These are phyloP conservation scores for Eonycteris spelaea DNA, from an alignment of 2,113 vertebrate genomes.

Conservation along the genomic window DNA sequence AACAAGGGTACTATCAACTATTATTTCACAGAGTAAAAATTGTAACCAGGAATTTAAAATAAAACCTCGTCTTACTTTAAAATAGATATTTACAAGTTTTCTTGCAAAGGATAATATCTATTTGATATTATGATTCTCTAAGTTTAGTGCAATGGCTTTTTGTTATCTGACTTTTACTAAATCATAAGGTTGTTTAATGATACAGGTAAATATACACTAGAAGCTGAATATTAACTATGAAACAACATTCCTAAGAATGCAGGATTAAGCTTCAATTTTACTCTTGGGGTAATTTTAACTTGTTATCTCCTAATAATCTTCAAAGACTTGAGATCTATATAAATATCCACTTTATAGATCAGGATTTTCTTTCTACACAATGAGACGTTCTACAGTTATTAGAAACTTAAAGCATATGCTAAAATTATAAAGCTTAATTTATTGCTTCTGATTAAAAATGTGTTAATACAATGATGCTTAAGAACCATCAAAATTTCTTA, in stretches of 20 bases:
- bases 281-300: slow-evolving; percentile 48
- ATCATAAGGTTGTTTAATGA: slow-evolving; percentile 16
- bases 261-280: slow-evolving; percentile 4
- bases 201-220: slow-evolving; percentile 31
- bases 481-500: background rate
- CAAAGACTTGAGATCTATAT: slow-evolving; percentile 38
- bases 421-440: background rate
- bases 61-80: slow-evolving; percentile 19
- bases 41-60: slow-evolving; percentile 3
- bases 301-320: slow-evolving; percentile 45
- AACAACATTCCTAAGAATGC: slow-evolving; percentile 19
- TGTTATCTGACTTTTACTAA: slow-evolving; percentile 41
- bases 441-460: background rate
- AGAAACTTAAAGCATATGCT: background rate
- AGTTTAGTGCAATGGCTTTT: slow-evolving; percentile 21
- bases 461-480: background rate
- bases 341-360: slow-evolving; percentile 1
- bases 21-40: background rate
- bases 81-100: background rate
- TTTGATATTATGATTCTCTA: slow-evolving; percentile 25
- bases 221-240: slow-evolving; percentile 47
- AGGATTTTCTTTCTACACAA: slow-evolving; percentile 27
- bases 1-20: slow-evolving; percentile 7
- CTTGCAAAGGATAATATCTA: background rate
- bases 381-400: background rate